A percentile compares a stretch with the other conserved stretches of the same genome.
These are phyloP conservation scores for Epizoanthus illoricatus DNA, from an alignment of 92 coral and sea anemone species.

Conservation along the genomic window DNA sequence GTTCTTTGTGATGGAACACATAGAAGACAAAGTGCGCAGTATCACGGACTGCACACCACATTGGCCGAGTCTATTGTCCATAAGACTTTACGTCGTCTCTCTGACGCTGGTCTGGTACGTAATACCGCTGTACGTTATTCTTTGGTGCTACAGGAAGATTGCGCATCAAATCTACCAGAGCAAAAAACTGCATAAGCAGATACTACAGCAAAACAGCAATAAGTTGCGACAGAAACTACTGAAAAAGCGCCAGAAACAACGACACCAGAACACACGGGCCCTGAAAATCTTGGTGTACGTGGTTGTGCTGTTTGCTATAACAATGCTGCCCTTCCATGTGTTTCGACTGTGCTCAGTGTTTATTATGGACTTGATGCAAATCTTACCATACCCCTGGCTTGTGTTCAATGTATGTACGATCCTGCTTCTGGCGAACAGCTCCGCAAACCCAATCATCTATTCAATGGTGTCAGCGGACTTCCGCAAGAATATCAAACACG, in stretches of 20 bases:
- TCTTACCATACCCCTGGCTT: slow-evolving; percentile 68
- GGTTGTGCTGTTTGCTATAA: slow-evolving; percentile 72
- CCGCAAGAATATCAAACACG: slow-evolving; percentile 71
- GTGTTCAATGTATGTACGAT: slow-evolving; percentile 66
- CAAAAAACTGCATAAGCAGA: slow-evolving; percentile 63
- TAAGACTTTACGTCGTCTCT: slow-evolving; percentile 52
- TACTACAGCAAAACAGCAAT: slow-evolving; percentile 23
- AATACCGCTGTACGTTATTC: slow-evolving; percentile 74
- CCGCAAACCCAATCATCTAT: slow-evolving; percentile 90
- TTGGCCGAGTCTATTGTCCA: slow-evolving; percentile 62
- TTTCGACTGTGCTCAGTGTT: slow-evolving; percentile 69
- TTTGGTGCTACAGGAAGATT: slow-evolving; percentile 79
- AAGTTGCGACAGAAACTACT: not conserved
- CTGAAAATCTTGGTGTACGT: slow-evolving; percentile 88
- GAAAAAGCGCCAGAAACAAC: slow-evolving; percentile 26
- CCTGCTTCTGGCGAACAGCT: slow-evolving; percentile 73
- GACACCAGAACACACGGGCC: slow-evolving; percentile 73
- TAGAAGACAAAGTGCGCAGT: slow-evolving; percentile 48
- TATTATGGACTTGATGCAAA: slow-evolving; percentile 11
- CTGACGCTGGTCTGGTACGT: slow-evolving; percentile 71
- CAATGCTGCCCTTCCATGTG: slow-evolving; percentile 92
- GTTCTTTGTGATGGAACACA: slow-evolving; percentile 34
- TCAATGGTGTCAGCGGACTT: slow-evolving; percentile 90
- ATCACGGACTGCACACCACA: slow-evolving; percentile 75
- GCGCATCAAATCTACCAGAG: slow-evolving; percentile 79